Evolutionary conservation across 2,888 invertebrate species (phyloP).

Genomic region (Pediacus dermestoides): DNA sequence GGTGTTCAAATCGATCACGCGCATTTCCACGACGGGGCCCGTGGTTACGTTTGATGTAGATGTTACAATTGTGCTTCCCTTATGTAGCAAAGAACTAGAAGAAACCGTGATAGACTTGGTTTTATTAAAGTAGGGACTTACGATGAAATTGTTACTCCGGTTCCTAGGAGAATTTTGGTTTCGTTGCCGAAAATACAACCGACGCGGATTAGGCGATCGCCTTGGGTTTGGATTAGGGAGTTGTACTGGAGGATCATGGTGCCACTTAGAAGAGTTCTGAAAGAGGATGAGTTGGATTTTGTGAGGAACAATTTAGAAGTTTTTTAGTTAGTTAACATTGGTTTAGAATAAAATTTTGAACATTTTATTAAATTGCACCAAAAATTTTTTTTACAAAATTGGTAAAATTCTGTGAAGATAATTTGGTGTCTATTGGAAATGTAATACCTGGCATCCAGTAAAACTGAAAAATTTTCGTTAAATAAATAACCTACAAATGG

Average conservation of each 20-base stretch:
- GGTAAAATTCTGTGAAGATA: too few species aligned
- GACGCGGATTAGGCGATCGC: conserved; percentile 76
- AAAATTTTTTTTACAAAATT: too few species aligned
- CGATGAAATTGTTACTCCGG: conserved; percentile 57
- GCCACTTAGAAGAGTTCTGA: conserved; percentile 70
- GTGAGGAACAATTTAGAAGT: too few species aligned
- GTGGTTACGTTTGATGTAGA: conserved; percentile 42
- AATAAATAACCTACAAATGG: too few species aligned
- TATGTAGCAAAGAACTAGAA: too few species aligned
- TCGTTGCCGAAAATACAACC: conserved; percentile 66
- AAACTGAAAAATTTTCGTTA: too few species aligned
- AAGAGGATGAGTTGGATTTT: conserved; percentile 19
- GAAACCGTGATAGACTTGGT: too few species aligned
- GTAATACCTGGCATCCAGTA: too few species aligned
- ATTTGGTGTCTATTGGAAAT: too few species aligned
- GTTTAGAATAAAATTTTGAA: conserved; percentile 1
- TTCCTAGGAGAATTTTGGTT: conserved; percentile 54
- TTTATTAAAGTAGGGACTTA: conserved; percentile 44
- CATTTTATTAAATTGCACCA: too few species aligned
- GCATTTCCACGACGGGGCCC: conserved; percentile 55
- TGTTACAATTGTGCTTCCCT: conserved; percentile 53
- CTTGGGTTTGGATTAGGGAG: conserved; percentile 78
- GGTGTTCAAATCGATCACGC: conserved; percentile 58
- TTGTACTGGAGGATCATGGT: conserved; percentile 81
- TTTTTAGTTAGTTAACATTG: neutral